Evolutionary conservation across 1,140 invertebrate species (phyloP).

Genomic region (Diorhabda elongata): DNA sequence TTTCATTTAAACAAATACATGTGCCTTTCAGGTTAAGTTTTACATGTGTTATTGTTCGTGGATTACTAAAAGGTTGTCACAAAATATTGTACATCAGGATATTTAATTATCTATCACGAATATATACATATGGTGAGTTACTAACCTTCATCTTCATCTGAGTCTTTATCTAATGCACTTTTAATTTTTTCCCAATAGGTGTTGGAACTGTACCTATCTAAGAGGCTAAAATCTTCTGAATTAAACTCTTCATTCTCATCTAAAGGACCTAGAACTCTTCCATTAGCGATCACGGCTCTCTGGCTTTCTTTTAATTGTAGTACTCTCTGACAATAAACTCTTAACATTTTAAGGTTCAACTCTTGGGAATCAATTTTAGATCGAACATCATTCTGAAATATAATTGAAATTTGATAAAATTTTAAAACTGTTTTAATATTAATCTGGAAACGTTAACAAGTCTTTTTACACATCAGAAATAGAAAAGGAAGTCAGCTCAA

Average conservation of each 20-base stretch:
- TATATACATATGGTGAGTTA: background rate
- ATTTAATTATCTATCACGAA: too few species aligned
- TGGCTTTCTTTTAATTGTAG: conserved; percentile 54
- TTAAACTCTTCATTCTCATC: conserved; percentile 72
- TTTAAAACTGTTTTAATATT: background rate
- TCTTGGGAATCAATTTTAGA: conserved; percentile 39
- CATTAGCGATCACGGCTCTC: conserved; percentile 80
- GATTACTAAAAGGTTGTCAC: too few species aligned
- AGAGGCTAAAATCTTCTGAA: conserved; percentile 84
- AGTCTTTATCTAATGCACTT: conserved; percentile 55
- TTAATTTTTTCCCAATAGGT: conserved; percentile 77
- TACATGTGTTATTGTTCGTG: too few species aligned
- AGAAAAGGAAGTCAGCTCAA: too few species aligned
- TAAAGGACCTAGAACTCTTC: conserved; percentile 85
- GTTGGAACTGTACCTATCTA: conserved; percentile 75
- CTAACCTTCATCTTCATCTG: conserved; percentile 51
- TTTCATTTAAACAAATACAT: too few species aligned
- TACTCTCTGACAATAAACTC: conserved; percentile 57
- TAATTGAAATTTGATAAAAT: conserved; percentile 10
- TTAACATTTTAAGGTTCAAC: conserved; percentile 59
- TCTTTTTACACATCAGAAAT: too few species aligned
- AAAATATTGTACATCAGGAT: too few species aligned
- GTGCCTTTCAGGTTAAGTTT: too few species aligned
- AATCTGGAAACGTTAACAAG: too few species aligned
- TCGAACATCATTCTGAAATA: conserved; percentile 38